Evolutionary conservation across 1,140 invertebrate species (phyloP), one percentile per base, ranked within the genome.

Genomic region (Pogonomyrmex californicus): DNA sequence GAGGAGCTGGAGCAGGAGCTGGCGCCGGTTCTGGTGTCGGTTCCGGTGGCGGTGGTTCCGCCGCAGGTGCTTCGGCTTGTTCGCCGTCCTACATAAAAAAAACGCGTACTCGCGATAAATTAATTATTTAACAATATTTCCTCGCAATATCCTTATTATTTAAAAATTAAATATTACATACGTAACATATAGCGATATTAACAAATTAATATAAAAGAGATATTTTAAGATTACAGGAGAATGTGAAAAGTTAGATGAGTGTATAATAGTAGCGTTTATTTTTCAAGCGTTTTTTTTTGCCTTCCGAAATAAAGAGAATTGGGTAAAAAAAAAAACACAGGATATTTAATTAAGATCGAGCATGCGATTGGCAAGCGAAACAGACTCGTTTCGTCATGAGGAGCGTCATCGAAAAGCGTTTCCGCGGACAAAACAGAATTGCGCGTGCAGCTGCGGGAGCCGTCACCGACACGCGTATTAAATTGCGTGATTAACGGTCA

Each of bases 21-120:
- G 91, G 92, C 87, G 44, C 93, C 70, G 94, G 95, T 87, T 96
- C 95, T 30, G 92, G 95, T 17, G 94, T 91, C 33, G 93, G 94
- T 68, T 92, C 94, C 58, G 93, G 94, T 66, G 93, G 92, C 85
- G 91, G 70, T 56, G 68, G 49, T 81, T 86, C 78, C 23, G 77
- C 47, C 12, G 36, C 63, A n/a, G 75, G 81, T 47, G 44, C 51
- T 17, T 83, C 63, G 6, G 41, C 60, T 14, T 85, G 83, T 44
- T 89, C 77, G 62, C 90, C 90, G 4, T 88, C 81, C 89, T 90
- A 38, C 0, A 4, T 7, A 7, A 0, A 7, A 0, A 33, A 83
- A 38, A 75, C 36, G 33, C 1, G 23, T 58, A 10, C 2, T 12
- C 49, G 14, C 56, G 56, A 44, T 54, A 9, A 41, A 70, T 78